These are phyloP conservation scores for Notolepis coatsorum DNA, from an alignment of 2,797 vertebrate species.

Conservation along the genomic window DNA sequence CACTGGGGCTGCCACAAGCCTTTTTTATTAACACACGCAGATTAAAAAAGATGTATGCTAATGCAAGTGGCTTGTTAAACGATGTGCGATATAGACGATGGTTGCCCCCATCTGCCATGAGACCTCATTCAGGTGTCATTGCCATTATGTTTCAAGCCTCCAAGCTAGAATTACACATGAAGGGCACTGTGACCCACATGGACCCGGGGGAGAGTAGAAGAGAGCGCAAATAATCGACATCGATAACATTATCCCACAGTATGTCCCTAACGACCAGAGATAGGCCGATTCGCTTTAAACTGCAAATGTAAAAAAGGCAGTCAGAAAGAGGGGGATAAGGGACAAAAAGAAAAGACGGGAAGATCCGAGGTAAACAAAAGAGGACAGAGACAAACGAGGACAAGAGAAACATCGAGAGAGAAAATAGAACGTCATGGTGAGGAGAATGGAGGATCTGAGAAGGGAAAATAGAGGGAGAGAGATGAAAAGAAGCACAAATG, in stretches of 20 bases:
- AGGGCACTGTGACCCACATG: constrained; percentile 18
- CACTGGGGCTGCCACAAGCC: constrained; percentile 2
- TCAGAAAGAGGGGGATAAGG: no score
- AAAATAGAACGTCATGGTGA: neutral
- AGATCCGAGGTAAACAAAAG: neutral
- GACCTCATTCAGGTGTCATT: constrained; percentile 11
- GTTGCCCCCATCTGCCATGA: constrained; percentile 9
- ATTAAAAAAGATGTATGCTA: constrained; percentile 20
- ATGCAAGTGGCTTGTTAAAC: constrained; percentile 10
- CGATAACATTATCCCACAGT: neutral
- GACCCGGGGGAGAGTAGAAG: neutral
- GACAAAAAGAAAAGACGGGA: no score
- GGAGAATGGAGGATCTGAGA: neutral
- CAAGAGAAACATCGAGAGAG: neutral
- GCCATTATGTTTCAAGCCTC: neutral
- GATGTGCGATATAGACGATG: constrained; percentile 5
- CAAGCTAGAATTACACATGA: constrained; percentile 2
- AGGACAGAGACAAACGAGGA: neutral
- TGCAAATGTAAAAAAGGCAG: constrained; percentile 4
- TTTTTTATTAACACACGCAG: constrained; percentile 16
- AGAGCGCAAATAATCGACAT: constrained; percentile 8
- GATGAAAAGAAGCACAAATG: no score
- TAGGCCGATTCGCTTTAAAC: constrained; percentile 9
- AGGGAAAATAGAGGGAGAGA: neutral
- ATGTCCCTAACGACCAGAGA: neutral